Base-by-base conservation (phyloP, 92 coral and sea anemone species). In the Heteractis magnifica region DNA sequence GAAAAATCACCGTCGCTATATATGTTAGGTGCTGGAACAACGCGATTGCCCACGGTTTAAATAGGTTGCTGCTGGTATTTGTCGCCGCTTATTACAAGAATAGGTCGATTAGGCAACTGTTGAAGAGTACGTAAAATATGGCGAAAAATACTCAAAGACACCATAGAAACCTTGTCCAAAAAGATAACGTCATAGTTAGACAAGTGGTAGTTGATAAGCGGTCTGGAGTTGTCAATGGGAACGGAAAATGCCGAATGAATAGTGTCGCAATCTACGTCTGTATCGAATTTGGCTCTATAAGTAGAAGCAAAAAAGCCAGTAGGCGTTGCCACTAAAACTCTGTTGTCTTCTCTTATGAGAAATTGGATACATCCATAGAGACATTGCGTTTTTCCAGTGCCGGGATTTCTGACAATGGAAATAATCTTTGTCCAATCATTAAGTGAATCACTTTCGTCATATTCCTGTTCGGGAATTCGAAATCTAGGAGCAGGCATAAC, bases 341-440 rank as follows among this genome's bases (percentile, higher is more conserved):
- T 53, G 10, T 56, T 20, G 53, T 84, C 58, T 3, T 84, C 65
- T 18, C 79, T 56, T 52, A 84, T 59, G 3, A 58, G 49, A 62
- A 76, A 49, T 49, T 75, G 51, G 8, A 84, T 84, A 74, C 87
- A 84, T 15, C 74, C 15, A 58, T 84, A 79, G 51, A 84, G 73
- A 53, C 87, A 84, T 49, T 76, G 78, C 15, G 83, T 84, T 75
- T 84, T 84, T 11, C 87, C 87, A 34, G 87, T 84, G 23, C 87
- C 87, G 14, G 83, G 26, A 19, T 83, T 52, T 3, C 87, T 82
- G 18, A 72, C 75, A 12, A 83, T 41, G 18, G 87, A 84, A 52
- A 84, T 10, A 49, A 84, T 34, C 6, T 77, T 77, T 0, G 87
- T 84, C 87, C 87, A 84, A 50, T 75, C 87, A 21, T 76, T 77